Percentiles rank a stretch among this genome's conserved stretches.
These are phyloP conservation scores for Lethocerus indicus DNA, from an alignment of 1,140 invertebrate genomes.

Conservation along the genomic window DNA sequence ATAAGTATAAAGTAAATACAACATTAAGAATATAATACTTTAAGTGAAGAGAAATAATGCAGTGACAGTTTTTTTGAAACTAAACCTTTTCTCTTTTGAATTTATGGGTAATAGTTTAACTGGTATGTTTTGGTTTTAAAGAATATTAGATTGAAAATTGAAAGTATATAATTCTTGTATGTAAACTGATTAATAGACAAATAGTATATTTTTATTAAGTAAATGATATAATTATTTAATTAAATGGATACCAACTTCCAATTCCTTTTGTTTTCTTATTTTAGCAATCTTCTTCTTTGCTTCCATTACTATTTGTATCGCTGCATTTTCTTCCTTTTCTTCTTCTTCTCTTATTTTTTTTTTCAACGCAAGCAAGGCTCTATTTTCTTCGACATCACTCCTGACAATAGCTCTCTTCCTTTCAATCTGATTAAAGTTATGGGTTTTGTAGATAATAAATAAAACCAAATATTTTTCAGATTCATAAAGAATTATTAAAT, in stretches of 20 bases:
- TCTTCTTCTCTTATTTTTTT: conserved; percentile 5
- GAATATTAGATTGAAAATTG: not conserved
- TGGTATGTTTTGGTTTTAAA: no score
- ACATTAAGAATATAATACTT: no score
- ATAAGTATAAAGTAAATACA: no score
- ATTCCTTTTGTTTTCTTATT: conserved; percentile 13
- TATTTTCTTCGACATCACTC: conserved; percentile 1
- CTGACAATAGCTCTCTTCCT: conserved; percentile 9
- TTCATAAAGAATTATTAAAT: no score
- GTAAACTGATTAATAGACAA: no score
- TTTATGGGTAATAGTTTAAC: no score
- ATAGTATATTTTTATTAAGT: no score
- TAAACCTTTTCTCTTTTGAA: no score
- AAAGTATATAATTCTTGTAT: not conserved
- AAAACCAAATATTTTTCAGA: no score
- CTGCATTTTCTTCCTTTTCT: conserved; percentile 14
- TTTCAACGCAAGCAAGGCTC: not conserved
- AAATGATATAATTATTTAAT: not conserved
- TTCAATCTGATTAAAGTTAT: conserved; percentile 10
- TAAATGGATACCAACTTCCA: conserved; percentile 4
- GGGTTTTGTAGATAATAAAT: not conserved
- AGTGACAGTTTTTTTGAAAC: no score
- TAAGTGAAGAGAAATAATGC: no score
- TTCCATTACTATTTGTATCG: conserved; percentile 12
- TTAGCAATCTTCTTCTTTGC: conserved; percentile 13